phyloP scores from a whole-genome alignment of 2,888 invertebrate genomes.

The Teleiodes luculella region DNA sequence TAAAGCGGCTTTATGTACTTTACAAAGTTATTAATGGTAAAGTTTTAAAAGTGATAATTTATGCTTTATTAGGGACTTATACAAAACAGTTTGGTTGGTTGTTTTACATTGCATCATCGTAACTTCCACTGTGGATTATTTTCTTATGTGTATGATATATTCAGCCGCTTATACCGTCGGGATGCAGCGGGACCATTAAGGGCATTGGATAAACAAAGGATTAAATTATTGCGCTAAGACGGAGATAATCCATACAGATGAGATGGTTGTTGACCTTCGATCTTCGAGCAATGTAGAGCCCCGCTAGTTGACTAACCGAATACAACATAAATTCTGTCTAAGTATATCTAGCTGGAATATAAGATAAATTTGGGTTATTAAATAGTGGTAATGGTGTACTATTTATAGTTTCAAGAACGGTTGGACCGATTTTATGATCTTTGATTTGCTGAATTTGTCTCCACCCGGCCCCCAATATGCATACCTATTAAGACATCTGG shows the following conservation, averaged over 20 bases:
- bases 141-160: slow-evolving; percentile 73
- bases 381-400: too few relatives aligned
- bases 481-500: too few relatives aligned
- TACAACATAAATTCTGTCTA: too few relatives aligned
- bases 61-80: slow-evolving; percentile 39
- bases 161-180: slow-evolving; percentile 57
- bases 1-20: slow-evolving; percentile 24
- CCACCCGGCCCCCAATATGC: too few relatives aligned
- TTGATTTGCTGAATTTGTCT: too few relatives aligned
- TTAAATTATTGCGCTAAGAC: slow-evolving; percentile 74
- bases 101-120: slow-evolving; percentile 34
- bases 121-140: slow-evolving; percentile 54
- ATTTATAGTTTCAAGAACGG: too few relatives aligned
- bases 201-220: slow-evolving; percentile 74
- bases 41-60: slow-evolving; percentile 38
- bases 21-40: slow-evolving; percentile 23
- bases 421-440: too few relatives aligned
- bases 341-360: too few relatives aligned
- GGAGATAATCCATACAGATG: slow-evolving; percentile 73
- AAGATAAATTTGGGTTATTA: too few relatives aligned
- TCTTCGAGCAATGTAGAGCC: slow-evolving; percentile 28
- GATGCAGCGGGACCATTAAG: slow-evolving; percentile 68
- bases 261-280: slow-evolving; percentile 72
- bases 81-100: slow-evolving; percentile 49
- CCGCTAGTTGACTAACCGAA: slow-evolving; percentile 5